These are phyloP conservation scores for Cottoperca gobio DNA, from an alignment of 2,797 vertebrate species.

Conservation along the genomic window DNA sequence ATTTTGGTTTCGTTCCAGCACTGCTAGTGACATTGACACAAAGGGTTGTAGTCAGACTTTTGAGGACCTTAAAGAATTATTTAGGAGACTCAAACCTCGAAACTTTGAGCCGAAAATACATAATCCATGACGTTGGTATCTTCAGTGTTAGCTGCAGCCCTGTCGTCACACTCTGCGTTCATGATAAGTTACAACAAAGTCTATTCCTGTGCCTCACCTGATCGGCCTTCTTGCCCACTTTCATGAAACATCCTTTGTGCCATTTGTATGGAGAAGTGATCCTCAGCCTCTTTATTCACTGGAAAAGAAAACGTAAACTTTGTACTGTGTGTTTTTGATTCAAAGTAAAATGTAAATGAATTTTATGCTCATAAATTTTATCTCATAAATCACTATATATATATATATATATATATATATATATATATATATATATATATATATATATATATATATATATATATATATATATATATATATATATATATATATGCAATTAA, in stretches of 20 bases:
- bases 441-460: no score
- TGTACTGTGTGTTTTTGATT: background rate
- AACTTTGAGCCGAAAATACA: background rate
- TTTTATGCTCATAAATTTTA: no score
- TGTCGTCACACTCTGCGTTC: no score
- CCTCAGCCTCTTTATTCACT: conserved; percentile 32
- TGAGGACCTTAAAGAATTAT: background rate
- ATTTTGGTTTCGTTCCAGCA: background rate
- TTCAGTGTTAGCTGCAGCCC: background rate
- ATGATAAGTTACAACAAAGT: background rate
- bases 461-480: no score
- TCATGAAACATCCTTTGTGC: conserved; percentile 63
- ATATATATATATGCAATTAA: no score
- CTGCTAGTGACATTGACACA: background rate
- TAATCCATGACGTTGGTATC: background rate
- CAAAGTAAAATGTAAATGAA: background rate
- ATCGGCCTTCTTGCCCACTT: conserved; percentile 63
- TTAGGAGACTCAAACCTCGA: background rate
- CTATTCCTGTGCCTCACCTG: conserved; percentile 54
- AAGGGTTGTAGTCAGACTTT: background rate
- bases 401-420: background rate
- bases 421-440: no score
- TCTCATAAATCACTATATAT: background rate
- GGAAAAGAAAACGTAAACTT: conserved; percentile 12
- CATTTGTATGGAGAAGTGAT: conserved; percentile 47